Conservation (phyloP, 2,797 vertebrate species). For the Galago senegalensis region DNA sequence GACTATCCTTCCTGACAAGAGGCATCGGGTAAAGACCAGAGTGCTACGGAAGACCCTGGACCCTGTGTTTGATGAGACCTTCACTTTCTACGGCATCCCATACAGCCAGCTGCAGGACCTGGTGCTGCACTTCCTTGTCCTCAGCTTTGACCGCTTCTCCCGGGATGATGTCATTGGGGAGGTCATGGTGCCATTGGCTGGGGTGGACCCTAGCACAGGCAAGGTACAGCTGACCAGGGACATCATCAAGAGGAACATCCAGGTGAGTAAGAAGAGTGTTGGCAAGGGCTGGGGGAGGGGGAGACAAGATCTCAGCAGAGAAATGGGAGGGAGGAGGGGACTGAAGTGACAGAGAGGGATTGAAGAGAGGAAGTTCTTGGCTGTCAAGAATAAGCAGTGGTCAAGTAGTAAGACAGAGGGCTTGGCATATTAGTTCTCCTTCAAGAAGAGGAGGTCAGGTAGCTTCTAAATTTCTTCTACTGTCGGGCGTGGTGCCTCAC, state of each 20-base stretch:
- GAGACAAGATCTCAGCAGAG: neutral
- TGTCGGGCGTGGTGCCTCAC: no score
- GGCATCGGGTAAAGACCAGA: conserved; percentile 97
- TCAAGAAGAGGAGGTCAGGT: neutral
- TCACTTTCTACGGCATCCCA: conserved; percentile 98
- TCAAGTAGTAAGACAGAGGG: neutral
- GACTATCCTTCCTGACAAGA: conserved; percentile 98
- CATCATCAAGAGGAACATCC: conserved; percentile 97
- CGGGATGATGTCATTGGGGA: conserved; percentile 97
- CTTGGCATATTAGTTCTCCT: neutral
- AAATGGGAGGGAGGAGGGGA: no score
- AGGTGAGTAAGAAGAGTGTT: conserved; percentile 89
- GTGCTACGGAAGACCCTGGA: conserved; percentile 97
- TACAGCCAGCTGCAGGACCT: conserved; percentile 97
- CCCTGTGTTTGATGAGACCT: conserved; percentile 97
- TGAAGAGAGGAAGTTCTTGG: neutral
- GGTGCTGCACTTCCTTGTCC: conserved; percentile 97
- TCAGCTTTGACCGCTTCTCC: conserved; percentile 98
- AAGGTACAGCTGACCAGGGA: conserved; percentile 95
- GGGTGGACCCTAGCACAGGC: conserved; percentile 96
- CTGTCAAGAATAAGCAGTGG: neutral
- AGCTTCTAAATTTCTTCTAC: neutral
- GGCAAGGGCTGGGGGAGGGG: neutral
- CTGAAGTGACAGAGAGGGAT: neutral
- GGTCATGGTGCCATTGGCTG: conserved; percentile 95